These are phyloP conservation scores for Melanotaenia pygmaea DNA, from an alignment of 2,797 vertebrate species.

Conservation along the genomic window DNA sequence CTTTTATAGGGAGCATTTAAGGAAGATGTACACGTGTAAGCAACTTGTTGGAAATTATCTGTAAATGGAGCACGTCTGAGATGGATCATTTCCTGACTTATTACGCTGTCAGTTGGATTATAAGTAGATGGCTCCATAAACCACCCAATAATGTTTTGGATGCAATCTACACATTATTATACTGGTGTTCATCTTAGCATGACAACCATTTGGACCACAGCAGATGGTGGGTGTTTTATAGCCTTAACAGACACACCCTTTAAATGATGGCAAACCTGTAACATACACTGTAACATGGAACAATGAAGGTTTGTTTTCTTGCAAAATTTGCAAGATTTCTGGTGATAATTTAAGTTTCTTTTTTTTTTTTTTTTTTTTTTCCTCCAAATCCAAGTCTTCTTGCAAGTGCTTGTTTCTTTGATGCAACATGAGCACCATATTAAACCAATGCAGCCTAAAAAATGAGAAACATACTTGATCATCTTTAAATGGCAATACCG, in stretches of 20 bases:
- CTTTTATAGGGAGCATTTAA: slow-evolving; percentile 15
- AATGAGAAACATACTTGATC: neutral
- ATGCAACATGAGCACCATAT: neutral
- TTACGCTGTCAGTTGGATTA: slow-evolving; percentile 40
- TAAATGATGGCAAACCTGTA: slow-evolving; percentile 50
- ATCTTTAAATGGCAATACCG: slow-evolving; percentile 62
- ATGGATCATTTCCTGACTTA: slow-evolving; percentile 43
- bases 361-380: slow-evolving; percentile 10
- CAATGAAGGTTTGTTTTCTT: neutral
- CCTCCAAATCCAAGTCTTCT: neutral
- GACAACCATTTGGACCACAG: slow-evolving; percentile 51
- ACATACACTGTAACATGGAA: slow-evolving; percentile 26
- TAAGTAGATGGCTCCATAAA: slow-evolving; percentile 62
- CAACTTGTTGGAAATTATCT: slow-evolving; percentile 34
- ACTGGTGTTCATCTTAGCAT: slow-evolving; percentile 59
- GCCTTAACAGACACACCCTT: slow-evolving; percentile 59
- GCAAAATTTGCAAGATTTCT: neutral
- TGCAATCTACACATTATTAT: slow-evolving; percentile 47
- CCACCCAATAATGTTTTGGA: slow-evolving; percentile 61
- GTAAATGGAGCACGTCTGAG: slow-evolving; percentile 29
- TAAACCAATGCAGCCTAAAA: slow-evolving; percentile 9
- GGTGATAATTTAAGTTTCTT: slow-evolving; percentile 5
- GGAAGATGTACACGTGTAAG: slow-evolving; percentile 3
- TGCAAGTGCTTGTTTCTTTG: slow-evolving; percentile 14
- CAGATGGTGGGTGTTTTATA: slow-evolving; percentile 66